Base-by-base conservation (phyloP, 2,888 invertebrate genomes). In the Ormyrus labotus region DNA sequence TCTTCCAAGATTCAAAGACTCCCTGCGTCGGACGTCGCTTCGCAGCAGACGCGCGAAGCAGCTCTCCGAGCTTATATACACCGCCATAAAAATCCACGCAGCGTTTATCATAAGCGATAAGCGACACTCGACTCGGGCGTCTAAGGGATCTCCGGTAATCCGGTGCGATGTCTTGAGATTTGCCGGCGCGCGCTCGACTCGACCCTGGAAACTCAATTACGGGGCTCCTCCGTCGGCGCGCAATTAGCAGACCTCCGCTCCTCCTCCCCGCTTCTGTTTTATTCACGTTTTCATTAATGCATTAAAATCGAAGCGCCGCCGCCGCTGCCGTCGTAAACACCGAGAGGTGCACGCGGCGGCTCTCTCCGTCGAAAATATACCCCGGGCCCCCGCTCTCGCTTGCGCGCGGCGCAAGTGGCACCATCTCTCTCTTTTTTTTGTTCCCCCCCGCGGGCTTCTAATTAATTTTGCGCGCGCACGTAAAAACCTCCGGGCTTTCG, bases 251-350 rank as follows among this genome's bases (percentile, higher is more conserved):
- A 3, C 34, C 19, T 34, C 34, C 34, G 34, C 34, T 34, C 34
- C 34, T 2, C 34, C 13, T 13, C 13, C 13, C 58, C 19, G 6
- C 64, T 47, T 60, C 69, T 82, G 73, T 79, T 82, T 82, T 82
- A 82, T 82, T 72, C 79, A 79, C 64, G 48, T 79, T 82, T 82
- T 82, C 79, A 82, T 82, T 76, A 79, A 63, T 82, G 48, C 78
- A 79, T 82, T 79, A 82, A 82, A 82, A 72, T 71, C 60, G 60
- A 34, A 79, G 48, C 53, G 47, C 50, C 8, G 10, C 6, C 34
- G 45, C 47, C 1, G 11, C 8, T 51, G 53, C n/a, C 51, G 67
- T 75, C 61, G 19, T 78, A 65, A 78, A 65, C 51, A 72, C 55
- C 47, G 60, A 34, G 45, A 51, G 34, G 19, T 57, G 34, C 48